Evolutionary conservation across 1,140 invertebrate species (phyloP).

Genomic region (Drosophila mauritiana): DNA sequence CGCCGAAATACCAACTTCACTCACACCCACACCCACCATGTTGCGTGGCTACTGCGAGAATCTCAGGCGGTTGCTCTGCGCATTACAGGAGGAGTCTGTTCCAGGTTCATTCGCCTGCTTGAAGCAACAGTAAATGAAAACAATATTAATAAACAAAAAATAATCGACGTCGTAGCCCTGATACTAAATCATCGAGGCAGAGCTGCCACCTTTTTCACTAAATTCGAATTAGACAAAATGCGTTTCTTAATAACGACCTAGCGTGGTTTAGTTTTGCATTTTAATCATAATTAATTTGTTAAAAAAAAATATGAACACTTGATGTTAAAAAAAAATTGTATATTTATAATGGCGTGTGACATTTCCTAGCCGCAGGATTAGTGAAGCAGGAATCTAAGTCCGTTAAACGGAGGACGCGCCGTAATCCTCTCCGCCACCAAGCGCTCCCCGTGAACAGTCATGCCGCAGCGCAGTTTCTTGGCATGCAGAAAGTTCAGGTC

Average conservation of each 20-base stretch:
- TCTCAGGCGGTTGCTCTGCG: not conserved
- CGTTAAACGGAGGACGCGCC: conserved; percentile 71
- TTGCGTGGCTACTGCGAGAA: conserved; percentile 6
- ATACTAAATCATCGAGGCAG: not conserved
- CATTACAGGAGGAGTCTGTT: conserved; percentile 2
- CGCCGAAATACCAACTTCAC: not conserved
- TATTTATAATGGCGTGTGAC: too few species aligned
- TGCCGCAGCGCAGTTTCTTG: conserved; percentile 69
- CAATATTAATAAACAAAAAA: conserved; percentile 47
- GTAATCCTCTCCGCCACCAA: conserved; percentile 69
- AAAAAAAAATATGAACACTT: not conserved
- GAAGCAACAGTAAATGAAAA: conserved; percentile 16
- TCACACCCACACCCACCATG: conserved; percentile 12
- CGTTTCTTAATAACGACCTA: not conserved
- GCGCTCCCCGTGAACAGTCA: conserved; percentile 73
- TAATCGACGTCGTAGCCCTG: not conserved
- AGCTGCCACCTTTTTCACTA: conserved; percentile 20
- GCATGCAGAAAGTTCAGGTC: conserved; percentile 73
- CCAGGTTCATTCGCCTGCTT: not conserved
- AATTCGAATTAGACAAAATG: conserved; percentile 1
- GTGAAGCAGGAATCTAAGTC: conserved; percentile 71
- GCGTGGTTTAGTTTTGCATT: too few species aligned
- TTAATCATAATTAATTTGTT: not conserved
- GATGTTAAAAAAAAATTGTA: too few species aligned
- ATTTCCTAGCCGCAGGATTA: conserved; percentile 4